Conservation (phyloP, 2,888 invertebrate genomes). For the Ophion ventricosus region DNA sequence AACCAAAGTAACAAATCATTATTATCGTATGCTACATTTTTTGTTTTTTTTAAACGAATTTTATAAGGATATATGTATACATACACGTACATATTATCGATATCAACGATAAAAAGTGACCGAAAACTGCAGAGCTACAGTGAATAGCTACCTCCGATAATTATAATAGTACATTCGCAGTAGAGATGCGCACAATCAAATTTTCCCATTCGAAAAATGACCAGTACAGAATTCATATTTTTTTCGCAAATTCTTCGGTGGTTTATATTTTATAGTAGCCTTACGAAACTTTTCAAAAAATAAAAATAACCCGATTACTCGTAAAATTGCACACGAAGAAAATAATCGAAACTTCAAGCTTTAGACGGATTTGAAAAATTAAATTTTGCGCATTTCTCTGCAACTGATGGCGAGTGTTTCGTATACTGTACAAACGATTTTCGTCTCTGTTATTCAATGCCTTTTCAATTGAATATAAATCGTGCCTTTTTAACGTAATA, state of each 20-base stretch:
- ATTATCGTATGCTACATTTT: constrained; percentile 35
- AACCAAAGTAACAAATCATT: constrained; percentile 63
- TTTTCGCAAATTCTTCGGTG: not conserved
- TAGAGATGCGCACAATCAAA: not conserved
- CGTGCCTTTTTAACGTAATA: constrained; percentile 53
- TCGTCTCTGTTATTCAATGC: not conserved
- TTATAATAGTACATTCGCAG: constrained; percentile 17
- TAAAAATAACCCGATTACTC: not conserved
- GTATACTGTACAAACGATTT: constrained; percentile 25
- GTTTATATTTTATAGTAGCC: not conserved
- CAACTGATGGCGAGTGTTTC: constrained; percentile 7
- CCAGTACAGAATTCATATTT: not conserved
- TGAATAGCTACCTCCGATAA: constrained; percentile 48
- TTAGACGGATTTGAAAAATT: not conserved
- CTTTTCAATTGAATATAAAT: constrained; percentile 15
- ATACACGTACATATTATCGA: constrained; percentile 35
- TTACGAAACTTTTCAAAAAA: not conserved
- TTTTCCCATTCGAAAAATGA: not conserved
- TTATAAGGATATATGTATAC: constrained; percentile 11
- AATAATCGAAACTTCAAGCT: not conserved
- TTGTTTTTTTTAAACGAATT: constrained; percentile 49
- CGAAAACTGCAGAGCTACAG: constrained; percentile 35
- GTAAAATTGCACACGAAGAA: not conserved
- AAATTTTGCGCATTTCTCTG: not conserved
- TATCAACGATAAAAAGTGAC: constrained; percentile 24